Conservation (phyloP, 2,797 vertebrate genomes). For the Toxotes lorentzi region DNA sequence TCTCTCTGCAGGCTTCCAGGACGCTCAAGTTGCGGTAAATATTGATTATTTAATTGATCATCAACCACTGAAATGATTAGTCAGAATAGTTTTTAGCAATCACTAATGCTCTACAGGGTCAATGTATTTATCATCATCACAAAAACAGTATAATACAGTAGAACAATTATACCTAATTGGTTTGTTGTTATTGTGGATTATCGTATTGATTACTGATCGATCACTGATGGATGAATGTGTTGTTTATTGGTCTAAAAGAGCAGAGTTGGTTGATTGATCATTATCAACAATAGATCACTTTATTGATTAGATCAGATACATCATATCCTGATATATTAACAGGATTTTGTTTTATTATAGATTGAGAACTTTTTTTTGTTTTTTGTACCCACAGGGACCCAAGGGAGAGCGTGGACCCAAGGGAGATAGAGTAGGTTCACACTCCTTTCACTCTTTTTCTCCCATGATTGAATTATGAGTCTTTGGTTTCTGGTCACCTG, state of each 20-base stretch:
- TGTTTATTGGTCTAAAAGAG: neutral
- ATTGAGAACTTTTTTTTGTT: conserved; percentile 2
- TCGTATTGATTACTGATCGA: neutral
- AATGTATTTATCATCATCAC: neutral
- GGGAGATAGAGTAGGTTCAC: conserved; percentile 90
- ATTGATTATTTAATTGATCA: conserved; percentile 25
- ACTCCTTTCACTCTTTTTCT: conserved; percentile 25
- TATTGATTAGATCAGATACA: neutral
- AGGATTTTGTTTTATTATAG: neutral
- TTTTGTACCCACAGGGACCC: conserved; percentile 82
- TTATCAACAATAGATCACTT: neutral
- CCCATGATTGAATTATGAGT: neutral
- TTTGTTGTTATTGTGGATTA: neutral
- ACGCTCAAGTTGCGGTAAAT: conserved; percentile 82
- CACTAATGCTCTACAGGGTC: neutral
- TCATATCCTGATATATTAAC: neutral
- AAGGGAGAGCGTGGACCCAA: conserved; percentile 90
- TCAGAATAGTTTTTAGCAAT: neutral
- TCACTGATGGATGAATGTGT: neutral
- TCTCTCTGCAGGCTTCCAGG: conserved; percentile 75
- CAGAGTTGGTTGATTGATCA: neutral
- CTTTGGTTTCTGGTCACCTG: conserved; percentile 9
- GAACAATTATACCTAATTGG: neutral
- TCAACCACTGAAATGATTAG: neutral
- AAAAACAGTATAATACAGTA: neutral